These are phyloP conservation scores for Epirrhoe tristata DNA, from an alignment of 2,888 invertebrate species.

Conservation along the genomic window DNA sequence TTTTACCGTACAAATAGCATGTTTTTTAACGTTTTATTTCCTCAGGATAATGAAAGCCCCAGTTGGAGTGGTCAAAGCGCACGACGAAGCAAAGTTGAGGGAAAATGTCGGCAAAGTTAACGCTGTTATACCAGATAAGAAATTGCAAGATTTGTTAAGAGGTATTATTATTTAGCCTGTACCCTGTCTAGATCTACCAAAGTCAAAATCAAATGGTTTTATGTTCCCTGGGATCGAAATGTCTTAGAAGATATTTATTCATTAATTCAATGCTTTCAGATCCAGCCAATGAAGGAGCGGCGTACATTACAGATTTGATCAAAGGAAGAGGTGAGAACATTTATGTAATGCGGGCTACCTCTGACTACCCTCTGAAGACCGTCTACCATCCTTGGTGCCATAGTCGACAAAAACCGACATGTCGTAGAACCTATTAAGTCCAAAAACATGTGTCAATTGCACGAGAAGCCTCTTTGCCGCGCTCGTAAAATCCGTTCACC, in stretches of 20 bases:
- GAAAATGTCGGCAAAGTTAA: slow-evolving; percentile 53
- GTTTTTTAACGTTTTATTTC: slow-evolving; percentile 13
- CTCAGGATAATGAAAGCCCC: slow-evolving; percentile 60
- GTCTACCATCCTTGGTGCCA: too few relatives aligned
- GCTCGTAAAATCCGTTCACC: too few relatives aligned
- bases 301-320: slow-evolving; percentile 59
- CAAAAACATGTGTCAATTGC: too few relatives aligned
- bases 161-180: slow-evolving; percentile 46
- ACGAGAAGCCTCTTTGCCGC: too few relatives aligned
- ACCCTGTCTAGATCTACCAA: neutral
- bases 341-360: neutral
- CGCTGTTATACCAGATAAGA: slow-evolving; percentile 59
- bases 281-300: slow-evolving; percentile 59
- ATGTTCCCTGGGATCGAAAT: too few relatives aligned
- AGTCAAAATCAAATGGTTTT: too few relatives aligned
- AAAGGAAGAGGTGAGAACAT: slow-evolving; percentile 60
- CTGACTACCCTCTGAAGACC: too few relatives aligned
- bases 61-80: slow-evolving; percentile 50
- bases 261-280: slow-evolving; percentile 46
- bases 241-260: too few relatives aligned
- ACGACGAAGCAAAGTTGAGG: slow-evolving; percentile 50
- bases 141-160: slow-evolving; percentile 55
- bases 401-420: neutral
- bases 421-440: too few relatives aligned
- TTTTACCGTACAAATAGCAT: too few relatives aligned